Percentiles rank a stretch among this genome's conserved stretches.
phyloP scores from a whole-genome alignment of 2,888 invertebrate species.

The Heterodera filipjevi region DNA sequence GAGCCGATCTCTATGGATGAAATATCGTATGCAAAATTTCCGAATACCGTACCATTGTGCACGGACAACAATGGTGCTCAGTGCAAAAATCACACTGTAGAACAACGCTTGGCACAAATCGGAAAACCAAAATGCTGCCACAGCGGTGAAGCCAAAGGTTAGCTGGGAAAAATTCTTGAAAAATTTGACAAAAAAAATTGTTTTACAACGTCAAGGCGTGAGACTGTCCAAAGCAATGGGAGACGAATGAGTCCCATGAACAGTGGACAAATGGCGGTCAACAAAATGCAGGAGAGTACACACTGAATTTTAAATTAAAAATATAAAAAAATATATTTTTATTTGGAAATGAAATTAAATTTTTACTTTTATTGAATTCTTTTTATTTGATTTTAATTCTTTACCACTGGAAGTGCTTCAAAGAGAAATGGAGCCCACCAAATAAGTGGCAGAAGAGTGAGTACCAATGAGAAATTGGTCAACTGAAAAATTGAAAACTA shows the following conservation, averaged over 20 bases:
- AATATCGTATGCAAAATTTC: no score
- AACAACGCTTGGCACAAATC: constrained; percentile 43
- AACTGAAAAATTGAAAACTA: constrained; percentile 34
- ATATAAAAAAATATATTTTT: not conserved
- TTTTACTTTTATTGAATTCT: not conserved
- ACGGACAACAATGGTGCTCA: constrained; percentile 43
- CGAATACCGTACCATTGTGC: constrained; percentile 49
- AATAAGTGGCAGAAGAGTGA: constrained; percentile 40
- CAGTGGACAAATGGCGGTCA: constrained; percentile 34
- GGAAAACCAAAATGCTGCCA: constrained; percentile 36
- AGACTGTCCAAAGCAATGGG: constrained; percentile 22
- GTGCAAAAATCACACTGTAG: constrained; percentile 36
- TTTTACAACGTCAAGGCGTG: constrained; percentile 26
- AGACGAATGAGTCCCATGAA: constrained; percentile 34
- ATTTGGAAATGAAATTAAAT: constrained; percentile 2
- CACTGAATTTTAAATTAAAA: constrained; percentile 38
- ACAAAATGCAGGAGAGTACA: constrained; percentile 41
- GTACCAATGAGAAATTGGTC: constrained; percentile 39
- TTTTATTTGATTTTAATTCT: not conserved
- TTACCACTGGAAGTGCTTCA: constrained; percentile 41
- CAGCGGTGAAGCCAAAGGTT: constrained; percentile 42
- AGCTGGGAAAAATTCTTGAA: constrained; percentile 27
- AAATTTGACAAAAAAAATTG: not conserved
- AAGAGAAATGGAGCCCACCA: constrained; percentile 40
- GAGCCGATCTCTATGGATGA: no score